Base-by-base conservation (phyloP, 2,888 invertebrate genomes). In the Acronicta aceris region DNA sequence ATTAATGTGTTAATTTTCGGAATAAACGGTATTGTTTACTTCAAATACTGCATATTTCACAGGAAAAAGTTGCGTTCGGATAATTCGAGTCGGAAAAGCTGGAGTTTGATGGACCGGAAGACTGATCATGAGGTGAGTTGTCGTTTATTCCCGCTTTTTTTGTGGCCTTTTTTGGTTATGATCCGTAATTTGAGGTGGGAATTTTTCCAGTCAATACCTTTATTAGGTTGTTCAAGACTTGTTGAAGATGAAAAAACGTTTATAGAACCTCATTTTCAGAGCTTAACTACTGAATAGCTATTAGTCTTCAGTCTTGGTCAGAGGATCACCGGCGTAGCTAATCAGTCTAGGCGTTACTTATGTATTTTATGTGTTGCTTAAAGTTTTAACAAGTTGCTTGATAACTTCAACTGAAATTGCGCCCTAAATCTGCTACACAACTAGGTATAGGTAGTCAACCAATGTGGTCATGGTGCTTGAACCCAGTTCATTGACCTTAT, bases 101-200 rank as follows among this genome's bases (percentile, higher is more conserved):
- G 95, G 95, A 94, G 93, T 82, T 80, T 95, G 55, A 92, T 93
- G 83, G 94, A 93, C 68, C 83, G 89, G 47, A 90, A 84, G 70
- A 89, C 93, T 0, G 94, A 94, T 81, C 88, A 89, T 69, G 93
- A 93, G 86, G 95, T 94, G 78, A 83, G 83, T 70, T 65, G 69
- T 76, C 63, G 41, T 60, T 55, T 6, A 60, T 88, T 89, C 87
- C 89, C 91, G 90, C 89, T 87, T 71, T 89, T 38, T 89, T 89
- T 55, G 55, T 69, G 65, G 62, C 47, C 49, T 38, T 55, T 81
- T 88, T 85, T 85, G 85, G 86, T 87, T 87, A 85, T 70, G 62
- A 71, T 66, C 67, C 51, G 15, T 49, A 21, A 57, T 50, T 15
- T 21, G 12, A 43, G 17, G 42, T 48, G 51, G 42, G 48, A 59